Conservation (phyloP, 2,113 vertebrate species). For the Hipposideros armiger region DNA sequence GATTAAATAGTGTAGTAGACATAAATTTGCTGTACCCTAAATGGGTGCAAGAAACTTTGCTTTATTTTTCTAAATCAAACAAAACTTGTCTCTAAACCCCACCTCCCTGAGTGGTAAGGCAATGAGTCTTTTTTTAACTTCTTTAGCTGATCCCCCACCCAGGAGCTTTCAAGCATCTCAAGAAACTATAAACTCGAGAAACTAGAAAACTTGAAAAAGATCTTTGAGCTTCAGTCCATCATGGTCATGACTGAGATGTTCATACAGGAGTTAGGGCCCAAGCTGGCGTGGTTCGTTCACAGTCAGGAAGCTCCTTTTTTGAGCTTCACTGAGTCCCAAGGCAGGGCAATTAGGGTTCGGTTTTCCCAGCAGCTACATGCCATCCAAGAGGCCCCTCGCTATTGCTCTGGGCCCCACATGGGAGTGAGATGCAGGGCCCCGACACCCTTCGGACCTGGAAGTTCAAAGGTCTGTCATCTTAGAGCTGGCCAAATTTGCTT, state of each 20-base stretch:
- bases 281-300: neutral
- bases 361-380: neutral
- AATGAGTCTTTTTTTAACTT: neutral
- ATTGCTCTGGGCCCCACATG: too few species aligned
- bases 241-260: too few species aligned
- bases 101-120: neutral
- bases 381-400: neutral
- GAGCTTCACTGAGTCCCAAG: neutral
- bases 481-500: neutral
- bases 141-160: neutral
- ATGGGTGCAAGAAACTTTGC: neutral
- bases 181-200: neutral
- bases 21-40: neutral
- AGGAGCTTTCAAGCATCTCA: neutral
- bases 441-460: neutral
- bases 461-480: neutral
- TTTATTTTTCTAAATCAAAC: constrained; percentile 34
- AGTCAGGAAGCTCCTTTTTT: neutral
- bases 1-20: neutral
- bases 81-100: neutral
- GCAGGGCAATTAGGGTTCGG: neutral
- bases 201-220: neutral
- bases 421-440: neutral
- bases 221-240: neutral
- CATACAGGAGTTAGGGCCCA: neutral